Base-by-base conservation (phyloP, 2,888 invertebrate species). In the Coleophora flavipennella region DNA sequence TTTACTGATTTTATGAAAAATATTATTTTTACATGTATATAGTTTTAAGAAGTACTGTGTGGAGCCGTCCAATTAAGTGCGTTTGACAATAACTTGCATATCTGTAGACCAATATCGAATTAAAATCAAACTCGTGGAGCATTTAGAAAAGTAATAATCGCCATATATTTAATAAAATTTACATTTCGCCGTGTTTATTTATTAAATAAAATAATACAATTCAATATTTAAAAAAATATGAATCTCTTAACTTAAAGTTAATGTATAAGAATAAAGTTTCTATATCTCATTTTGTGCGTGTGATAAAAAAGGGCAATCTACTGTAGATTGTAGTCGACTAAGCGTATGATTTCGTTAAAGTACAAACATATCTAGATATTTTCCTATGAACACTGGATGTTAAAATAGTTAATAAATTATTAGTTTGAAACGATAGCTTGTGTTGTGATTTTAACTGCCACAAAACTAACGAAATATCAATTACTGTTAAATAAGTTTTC, bases 111-210 rank as follows among this genome's bases (percentile, higher is more conserved):
- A 45, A 54, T 50, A 20, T 20, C 20, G 20, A 13, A 25, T 29
- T 27, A 39, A n/a, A 35, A 35, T 42, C 2, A 53, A 57, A 67
- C 59, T 61, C 20, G 62, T 57, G 61, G 52, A 43, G 46, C 45
- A 33, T 52, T 65, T 73, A 75, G 70, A 76, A 81, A 77, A 81
- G 67, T 83, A 84, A 84, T 81, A 81, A n/a, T n/a, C 81, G 79
- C 75, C 79, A 77, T 84, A 83, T 83, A 84, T 80, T 81, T 77
- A 68, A 70, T 74, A 74, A 70, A 74, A 65, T 70, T 66, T 74
- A 75, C 70, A 66, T 56, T 55, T 63, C 67, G 63, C 67, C 52
- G 63, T 68, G 62, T 68, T 67, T 66, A 66, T 63, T 66, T n/a
- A 3, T 20, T 62, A 64, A 66, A 65, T 66, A 59, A 66, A 65